phyloP scores from a whole-genome alignment of 2,888 invertebrate species.

The Synergus gifuensis region DNA sequence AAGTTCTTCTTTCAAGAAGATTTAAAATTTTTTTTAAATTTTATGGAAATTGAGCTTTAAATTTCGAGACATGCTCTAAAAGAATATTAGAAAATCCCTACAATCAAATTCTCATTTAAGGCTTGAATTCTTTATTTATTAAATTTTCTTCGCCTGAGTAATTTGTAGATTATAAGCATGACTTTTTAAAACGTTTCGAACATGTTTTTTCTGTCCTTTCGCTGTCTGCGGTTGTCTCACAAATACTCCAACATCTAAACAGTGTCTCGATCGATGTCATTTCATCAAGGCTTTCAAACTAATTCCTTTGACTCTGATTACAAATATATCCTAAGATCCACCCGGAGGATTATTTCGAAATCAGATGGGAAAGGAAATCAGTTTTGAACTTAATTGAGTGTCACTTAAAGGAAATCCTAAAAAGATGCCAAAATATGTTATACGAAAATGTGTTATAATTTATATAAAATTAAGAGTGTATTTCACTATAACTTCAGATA shows the following conservation, averaged over 20 bases:
- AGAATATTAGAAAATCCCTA: neutral
- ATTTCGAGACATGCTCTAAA: slow-evolving; percentile 24
- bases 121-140: neutral
- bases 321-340: neutral
- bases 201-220: slow-evolving; percentile 13
- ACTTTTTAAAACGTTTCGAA: neutral
- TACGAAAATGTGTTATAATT: slow-evolving; percentile 36
- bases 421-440: slow-evolving; percentile 37
- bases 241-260: neutral
- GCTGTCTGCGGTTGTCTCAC: slow-evolving; percentile 27
- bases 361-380: neutral
- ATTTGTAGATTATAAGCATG: slow-evolving; percentile 17
- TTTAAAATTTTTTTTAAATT: neutral
- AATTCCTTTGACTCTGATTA: neutral
- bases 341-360: neutral
- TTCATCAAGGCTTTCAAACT: neutral
- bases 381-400: neutral
- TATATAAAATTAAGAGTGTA: neutral
- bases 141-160: slow-evolving; percentile 7
- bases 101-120: slow-evolving; percentile 1
- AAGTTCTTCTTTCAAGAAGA: neutral
- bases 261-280: neutral
- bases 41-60: slow-evolving; percentile 15
- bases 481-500: slow-evolving; percentile 17
- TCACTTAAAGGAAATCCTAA: neutral